Percentiles rank a stretch among this genome's conserved stretches.
Conservation (phyloP, 2,797 vertebrate genomes). For the Masticophis lateralis region DNA sequence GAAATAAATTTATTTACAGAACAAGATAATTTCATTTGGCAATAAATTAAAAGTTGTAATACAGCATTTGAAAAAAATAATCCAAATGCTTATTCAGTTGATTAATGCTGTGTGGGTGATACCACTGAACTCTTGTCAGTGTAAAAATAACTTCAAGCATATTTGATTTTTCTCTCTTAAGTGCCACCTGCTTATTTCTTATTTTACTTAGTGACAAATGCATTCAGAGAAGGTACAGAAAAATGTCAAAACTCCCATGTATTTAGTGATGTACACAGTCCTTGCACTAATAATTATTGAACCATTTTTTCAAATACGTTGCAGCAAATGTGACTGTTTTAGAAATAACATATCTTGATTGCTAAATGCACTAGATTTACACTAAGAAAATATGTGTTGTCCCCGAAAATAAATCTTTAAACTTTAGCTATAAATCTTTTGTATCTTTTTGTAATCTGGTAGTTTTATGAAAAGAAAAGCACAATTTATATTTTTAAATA, state of each 20-base stretch:
- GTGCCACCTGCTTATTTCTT: background rate
- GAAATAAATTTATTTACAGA: too few species aligned
- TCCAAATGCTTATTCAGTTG: conserved; percentile 2
- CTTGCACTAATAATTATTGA: background rate
- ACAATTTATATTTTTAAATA: background rate
- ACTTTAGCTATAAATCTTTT: background rate
- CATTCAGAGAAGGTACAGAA: background rate
- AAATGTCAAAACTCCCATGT: background rate
- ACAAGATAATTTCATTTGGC: too few species aligned
- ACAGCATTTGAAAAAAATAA: background rate
- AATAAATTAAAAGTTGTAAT: too few species aligned
- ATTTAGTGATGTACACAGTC: background rate
- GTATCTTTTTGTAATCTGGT: background rate
- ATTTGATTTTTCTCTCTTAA: background rate
- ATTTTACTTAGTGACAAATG: conserved; percentile 3
- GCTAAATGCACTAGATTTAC: background rate
- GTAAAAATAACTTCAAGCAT: conserved; percentile 13
- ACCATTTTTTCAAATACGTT: background rate
- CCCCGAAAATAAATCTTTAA: conserved; percentile 4
- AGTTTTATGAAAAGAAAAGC: background rate
- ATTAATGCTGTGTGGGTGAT: background rate
- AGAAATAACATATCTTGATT: background rate
- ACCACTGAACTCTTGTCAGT: background rate
- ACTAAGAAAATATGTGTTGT: background rate
- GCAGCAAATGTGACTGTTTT: background rate